Evolutionary conservation across 2,888 invertebrate species (phyloP).

Genomic region (Eristalis arbustorum): DNA sequence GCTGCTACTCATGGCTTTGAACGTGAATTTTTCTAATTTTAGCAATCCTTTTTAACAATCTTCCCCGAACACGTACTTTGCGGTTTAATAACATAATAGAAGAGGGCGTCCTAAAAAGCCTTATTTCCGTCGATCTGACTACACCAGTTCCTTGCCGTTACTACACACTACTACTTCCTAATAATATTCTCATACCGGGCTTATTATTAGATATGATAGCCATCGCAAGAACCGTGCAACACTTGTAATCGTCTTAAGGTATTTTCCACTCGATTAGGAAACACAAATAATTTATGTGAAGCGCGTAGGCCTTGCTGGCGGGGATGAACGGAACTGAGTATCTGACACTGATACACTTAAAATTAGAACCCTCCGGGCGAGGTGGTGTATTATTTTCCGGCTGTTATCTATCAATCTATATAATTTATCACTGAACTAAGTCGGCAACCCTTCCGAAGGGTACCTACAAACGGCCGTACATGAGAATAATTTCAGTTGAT

Average conservation of each 20-base stretch:
- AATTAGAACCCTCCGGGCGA: background rate
- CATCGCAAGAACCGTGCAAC: background rate
- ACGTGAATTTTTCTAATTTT: no score
- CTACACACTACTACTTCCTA: background rate
- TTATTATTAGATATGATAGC: background rate
- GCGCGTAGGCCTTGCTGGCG: background rate
- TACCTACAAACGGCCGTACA: background rate
- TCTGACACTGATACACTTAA: background rate
- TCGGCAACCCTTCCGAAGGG: background rate
- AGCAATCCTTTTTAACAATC: no score
- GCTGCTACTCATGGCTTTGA: no score
- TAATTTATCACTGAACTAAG: background rate
- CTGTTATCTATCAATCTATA: background rate
- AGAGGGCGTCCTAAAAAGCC: no score
- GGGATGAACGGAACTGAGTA: background rate
- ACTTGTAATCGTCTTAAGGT: background rate
- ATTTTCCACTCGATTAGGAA: background rate
- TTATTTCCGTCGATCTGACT: no score
- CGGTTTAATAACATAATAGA: no score
- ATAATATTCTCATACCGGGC: background rate
- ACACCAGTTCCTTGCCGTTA: no score
- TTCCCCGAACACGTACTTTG: no score
- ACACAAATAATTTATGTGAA: background rate
- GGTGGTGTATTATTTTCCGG: background rate
- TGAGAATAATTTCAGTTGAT: slow-evolving; percentile 43